Percentiles rank a stretch among this genome's conserved stretches.
Conservation (phyloP, 2,113 vertebrate species). For the Pardalotus punctatus region DNA sequence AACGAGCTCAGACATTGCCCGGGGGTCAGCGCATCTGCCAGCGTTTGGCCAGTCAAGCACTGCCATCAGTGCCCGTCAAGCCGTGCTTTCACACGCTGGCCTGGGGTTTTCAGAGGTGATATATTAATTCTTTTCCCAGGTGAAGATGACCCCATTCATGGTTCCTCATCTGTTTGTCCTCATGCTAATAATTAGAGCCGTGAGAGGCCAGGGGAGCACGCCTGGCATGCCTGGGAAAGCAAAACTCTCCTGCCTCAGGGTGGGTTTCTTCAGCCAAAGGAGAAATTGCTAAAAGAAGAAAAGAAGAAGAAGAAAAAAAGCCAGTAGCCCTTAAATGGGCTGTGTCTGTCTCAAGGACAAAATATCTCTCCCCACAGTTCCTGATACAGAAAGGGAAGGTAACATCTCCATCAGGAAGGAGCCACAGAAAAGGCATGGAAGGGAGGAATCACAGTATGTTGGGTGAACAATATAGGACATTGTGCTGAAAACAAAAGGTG, state of each 20-base stretch:
- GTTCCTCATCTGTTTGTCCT: slow-evolving; percentile 22
- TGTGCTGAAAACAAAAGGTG: neutral
- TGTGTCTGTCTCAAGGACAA: slow-evolving; percentile 23
- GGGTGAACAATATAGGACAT: accelerated
- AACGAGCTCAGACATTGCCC: neutral
- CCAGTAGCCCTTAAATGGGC: neutral
- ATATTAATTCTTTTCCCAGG: neutral
- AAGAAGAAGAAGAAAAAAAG: neutral
- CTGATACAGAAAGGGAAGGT: neutral
- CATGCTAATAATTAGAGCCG: slow-evolving; percentile 46
- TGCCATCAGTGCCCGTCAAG: neutral
- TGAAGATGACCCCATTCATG: neutral
- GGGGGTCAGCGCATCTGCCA: neutral
- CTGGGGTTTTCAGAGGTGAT: neutral
- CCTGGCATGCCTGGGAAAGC: slow-evolving; percentile 7
- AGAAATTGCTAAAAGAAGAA: neutral
- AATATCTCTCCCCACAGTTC: neutral
- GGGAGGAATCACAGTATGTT: neutral
- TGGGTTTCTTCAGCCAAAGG: slow-evolving; percentile 25
- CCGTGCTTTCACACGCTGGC: neutral
- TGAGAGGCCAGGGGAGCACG: neutral
- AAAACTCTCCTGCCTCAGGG: slow-evolving; percentile 18
- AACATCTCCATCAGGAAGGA: neutral
- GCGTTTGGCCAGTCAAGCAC: neutral
- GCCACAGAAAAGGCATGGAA: neutral